Evolutionary conservation across 2,888 invertebrate genomes (phyloP).

Genomic region (Lissocephala sabroskyi): DNA sequence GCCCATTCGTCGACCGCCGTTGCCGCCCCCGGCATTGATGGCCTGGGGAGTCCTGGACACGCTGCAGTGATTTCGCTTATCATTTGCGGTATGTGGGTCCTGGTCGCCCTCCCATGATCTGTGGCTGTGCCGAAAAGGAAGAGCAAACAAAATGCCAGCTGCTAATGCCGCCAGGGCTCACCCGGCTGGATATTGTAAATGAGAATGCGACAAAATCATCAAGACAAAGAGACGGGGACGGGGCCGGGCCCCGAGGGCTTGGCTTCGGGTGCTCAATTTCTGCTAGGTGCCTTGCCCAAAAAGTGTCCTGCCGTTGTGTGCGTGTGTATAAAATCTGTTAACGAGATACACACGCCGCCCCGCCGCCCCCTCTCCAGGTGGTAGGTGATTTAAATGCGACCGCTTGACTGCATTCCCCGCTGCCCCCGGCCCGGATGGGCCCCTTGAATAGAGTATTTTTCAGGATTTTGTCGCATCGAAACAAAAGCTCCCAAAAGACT

Average conservation of each 20-base stretch:
- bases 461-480: neutral
- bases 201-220: constrained; percentile 55
- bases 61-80: constrained; percentile 40
- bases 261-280: neutral
- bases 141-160: constrained; percentile 18
- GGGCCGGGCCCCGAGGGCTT: neutral
- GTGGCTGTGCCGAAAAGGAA: neutral
- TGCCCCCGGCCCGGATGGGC: neutral
- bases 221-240: constrained; percentile 31
- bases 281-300: neutral
- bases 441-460: constrained; percentile 2
- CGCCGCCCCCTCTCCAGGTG: constrained; percentile 15
- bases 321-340: constrained; percentile 45
- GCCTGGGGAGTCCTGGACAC: neutral
- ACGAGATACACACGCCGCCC: constrained; percentile 25
- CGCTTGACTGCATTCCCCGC: neutral
- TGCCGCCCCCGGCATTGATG: neutral
- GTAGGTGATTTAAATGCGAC: constrained; percentile 13
- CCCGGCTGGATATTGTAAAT: constrained; percentile 43
- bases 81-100: constrained; percentile 27
- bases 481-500: constrained; percentile 25
- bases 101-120: neutral
- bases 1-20: constrained; percentile 14
- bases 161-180: constrained; percentile 36
- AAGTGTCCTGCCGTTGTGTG: constrained; percentile 1